Percentiles rank a stretch among this genome's conserved stretches.
Conservation (phyloP, 35 echinoderm and acorn worm genomes). For the Chiridota heheva region DNA sequence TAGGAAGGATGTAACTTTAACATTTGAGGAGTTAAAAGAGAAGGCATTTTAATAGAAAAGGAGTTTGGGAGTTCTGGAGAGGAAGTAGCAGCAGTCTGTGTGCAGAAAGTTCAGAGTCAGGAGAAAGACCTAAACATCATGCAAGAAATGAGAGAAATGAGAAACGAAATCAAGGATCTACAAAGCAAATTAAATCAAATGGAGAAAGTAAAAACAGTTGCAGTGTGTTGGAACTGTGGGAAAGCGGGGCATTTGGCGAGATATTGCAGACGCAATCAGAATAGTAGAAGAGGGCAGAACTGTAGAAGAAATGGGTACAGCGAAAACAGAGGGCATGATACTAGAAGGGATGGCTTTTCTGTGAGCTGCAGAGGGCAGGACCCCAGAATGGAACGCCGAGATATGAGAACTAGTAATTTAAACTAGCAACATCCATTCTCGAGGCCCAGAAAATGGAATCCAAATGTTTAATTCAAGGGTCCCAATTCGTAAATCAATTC, state of each 20-base stretch:
- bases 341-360: background rate
- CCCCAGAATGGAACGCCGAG: background rate
- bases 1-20: background rate
- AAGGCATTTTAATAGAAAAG: background rate
- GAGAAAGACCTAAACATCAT: too few relatives aligned
- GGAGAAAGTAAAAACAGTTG: too few relatives aligned
- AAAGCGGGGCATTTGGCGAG: too few relatives aligned
- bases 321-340: background rate
- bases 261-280: too few relatives aligned
- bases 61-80: too few relatives aligned
- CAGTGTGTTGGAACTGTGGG: too few relatives aligned
- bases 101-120: too few relatives aligned
- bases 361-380: background rate
- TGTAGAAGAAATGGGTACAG: background rate
- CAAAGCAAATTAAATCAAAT: too few relatives aligned
- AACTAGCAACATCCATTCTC: conserved; percentile 32
- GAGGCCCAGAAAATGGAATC: conserved; percentile 15
- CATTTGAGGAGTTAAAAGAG: background rate
- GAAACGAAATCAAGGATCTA: too few relatives aligned
- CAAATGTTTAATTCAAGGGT: background rate
- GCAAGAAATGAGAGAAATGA: too few relatives aligned
- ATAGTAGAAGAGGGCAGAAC: background rate
- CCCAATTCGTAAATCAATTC: background rate
- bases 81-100: too few relatives aligned
- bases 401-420: background rate